A percentile compares a stretch with the other conserved stretches of the same genome.
phyloP scores from a whole-genome alignment of 1,140 invertebrate species.

The Drosophila sucinea region DNA sequence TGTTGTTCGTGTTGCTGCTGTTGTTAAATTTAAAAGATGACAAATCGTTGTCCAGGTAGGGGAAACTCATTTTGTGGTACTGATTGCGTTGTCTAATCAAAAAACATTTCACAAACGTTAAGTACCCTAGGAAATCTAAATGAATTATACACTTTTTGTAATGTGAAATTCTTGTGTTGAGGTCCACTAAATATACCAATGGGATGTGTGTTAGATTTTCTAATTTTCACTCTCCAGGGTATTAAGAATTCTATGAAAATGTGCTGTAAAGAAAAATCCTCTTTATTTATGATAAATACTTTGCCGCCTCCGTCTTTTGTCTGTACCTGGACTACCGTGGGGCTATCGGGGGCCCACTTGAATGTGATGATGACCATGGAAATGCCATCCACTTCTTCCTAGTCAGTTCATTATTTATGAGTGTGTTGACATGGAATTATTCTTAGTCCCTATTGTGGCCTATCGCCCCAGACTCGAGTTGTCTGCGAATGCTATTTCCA shows the following conservation, averaged over 20 bases:
- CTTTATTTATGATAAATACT: constrained; percentile 74
- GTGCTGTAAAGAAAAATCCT: not conserved
- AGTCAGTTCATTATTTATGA: constrained; percentile 81
- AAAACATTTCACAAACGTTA: constrained; percentile 59
- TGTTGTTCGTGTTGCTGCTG: constrained; percentile 39
- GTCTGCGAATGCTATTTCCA: constrained; percentile 63
- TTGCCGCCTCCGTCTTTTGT: constrained; percentile 54
- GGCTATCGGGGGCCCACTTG: constrained; percentile 49
- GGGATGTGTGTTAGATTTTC: not conserved
- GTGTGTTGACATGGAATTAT: constrained; percentile 82
- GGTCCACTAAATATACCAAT: not conserved
- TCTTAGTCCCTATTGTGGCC: constrained; percentile 76
- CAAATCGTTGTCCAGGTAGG: constrained; percentile 76
- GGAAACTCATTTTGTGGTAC: constrained; percentile 72
- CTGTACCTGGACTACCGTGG: constrained; percentile 24
- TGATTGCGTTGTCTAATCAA: constrained; percentile 76
- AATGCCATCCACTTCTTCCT: constrained; percentile 34
- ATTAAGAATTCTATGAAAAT: constrained; percentile 13
- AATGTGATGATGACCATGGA: constrained; percentile 46
- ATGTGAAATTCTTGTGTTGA: not conserved
- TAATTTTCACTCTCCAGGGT: constrained; percentile 18
- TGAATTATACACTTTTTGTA: not conserved
- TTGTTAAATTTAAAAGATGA: constrained; percentile 78
- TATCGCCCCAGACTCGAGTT: constrained; percentile 31
- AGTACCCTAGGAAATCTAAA: constrained; percentile 23